These are phyloP conservation scores for Erpetoichthys calabaricus DNA, from an alignment of 2,797 vertebrate genomes.

Conservation along the genomic window DNA sequence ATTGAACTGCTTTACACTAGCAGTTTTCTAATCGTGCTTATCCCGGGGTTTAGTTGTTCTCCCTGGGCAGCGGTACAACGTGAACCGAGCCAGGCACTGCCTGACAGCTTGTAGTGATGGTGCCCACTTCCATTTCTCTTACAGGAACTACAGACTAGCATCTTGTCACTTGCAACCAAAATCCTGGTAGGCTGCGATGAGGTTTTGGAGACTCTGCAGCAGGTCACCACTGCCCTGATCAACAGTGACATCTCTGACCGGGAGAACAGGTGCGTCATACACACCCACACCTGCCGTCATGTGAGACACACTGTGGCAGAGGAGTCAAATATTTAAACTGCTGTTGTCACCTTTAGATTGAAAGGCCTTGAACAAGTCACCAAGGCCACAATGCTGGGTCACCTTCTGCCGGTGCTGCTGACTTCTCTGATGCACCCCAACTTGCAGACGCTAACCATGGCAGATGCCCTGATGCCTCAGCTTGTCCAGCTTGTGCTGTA, in stretches of 20 bases:
- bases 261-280: slow-evolving; percentile 67
- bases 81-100: too few species aligned
- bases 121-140: slow-evolving; percentile 1
- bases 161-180: slow-evolving; percentile 84
- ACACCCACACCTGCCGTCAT: background rate
- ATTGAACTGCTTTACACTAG: too few species aligned
- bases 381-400: slow-evolving; percentile 93
- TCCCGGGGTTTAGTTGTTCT: too few species aligned
- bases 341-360: slow-evolving; percentile 44
- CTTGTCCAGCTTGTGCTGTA: slow-evolving; percentile 93
- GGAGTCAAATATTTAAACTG: background rate
- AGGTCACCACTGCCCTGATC: slow-evolving; percentile 90
- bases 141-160: slow-evolving; percentile 88
- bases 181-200: slow-evolving; percentile 92
- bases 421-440: slow-evolving; percentile 96
- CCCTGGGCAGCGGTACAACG: too few species aligned
- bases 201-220: slow-evolving; percentile 90
- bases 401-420: slow-evolving; percentile 83
- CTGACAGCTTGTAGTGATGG: too few species aligned
- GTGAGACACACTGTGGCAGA: background rate
- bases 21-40: too few species aligned
- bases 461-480: slow-evolving; percentile 93
- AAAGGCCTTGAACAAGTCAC: slow-evolving; percentile 94
- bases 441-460: slow-evolving; percentile 82
- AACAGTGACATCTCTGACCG: slow-evolving; percentile 79